These are phyloP conservation scores for Antigone vipio DNA, from an alignment of 2,113 vertebrate species.

Conservation along the genomic window DNA sequence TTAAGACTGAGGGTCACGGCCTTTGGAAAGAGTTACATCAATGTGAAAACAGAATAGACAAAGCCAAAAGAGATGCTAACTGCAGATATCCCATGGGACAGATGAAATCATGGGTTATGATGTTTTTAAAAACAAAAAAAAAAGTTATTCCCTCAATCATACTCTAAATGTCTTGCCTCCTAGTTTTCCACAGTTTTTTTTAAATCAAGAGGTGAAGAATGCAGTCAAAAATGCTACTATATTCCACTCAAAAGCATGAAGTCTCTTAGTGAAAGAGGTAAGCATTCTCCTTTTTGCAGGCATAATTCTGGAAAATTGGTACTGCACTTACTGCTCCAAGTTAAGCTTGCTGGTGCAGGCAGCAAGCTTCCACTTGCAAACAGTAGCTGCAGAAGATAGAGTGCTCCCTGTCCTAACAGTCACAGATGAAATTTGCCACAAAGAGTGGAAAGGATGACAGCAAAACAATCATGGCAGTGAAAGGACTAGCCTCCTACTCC, in stretches of 20 bases:
- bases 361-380: not conserved
- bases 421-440: not conserved
- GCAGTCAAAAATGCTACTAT: not conserved
- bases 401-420: not conserved
- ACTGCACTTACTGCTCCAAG: not conserved
- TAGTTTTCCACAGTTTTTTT: not conserved
- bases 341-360: not conserved
- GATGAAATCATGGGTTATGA: conserved; percentile 15
- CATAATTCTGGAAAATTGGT: not conserved
- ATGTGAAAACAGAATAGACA: not conserved
- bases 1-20: not conserved
- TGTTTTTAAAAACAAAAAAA: not conserved
- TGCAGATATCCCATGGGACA: not conserved
- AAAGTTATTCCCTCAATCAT: not conserved
- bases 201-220: not conserved
- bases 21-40: conserved; percentile 33
- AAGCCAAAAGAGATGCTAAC: conserved; percentile 14
- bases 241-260: not conserved
- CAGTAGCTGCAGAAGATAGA: not conserved
- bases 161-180: not conserved
- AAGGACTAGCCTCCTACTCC: not conserved
- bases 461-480: not conserved
- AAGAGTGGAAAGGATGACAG: not conserved
- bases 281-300: not conserved
- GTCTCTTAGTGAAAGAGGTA: not conserved